Evolutionary conservation across 2,888 invertebrate species (phyloP).

Genomic region (Tetragonisca angustula): DNA sequence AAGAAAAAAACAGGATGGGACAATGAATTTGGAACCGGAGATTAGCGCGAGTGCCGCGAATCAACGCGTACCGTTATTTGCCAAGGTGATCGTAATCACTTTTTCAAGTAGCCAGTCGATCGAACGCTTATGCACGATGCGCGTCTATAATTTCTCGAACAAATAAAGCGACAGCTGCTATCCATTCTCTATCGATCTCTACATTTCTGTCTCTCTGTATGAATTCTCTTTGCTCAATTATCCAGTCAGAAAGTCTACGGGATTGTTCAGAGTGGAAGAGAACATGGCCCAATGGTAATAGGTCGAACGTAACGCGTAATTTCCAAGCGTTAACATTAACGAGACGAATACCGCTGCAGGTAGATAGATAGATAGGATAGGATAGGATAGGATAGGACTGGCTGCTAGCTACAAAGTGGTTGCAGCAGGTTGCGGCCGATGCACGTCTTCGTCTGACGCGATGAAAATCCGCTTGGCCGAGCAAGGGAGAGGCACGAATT

Average conservation of each 20-base stretch:
- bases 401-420: neutral
- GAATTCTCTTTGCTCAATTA: neutral
- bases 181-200: neutral
- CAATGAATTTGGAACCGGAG: constrained; percentile 3
- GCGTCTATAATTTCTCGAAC: neutral
- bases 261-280: neutral
- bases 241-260: neutral
- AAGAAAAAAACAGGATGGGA: neutral
- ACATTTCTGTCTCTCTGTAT: too few species aligned
- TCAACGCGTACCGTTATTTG: neutral
- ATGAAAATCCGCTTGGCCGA: constrained; percentile 63
- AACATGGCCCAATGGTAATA: too few species aligned
- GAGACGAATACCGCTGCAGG: neutral
- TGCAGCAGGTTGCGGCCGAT: constrained; percentile 47
- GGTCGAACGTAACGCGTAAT: constrained; percentile 38
- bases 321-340: constrained; percentile 53
- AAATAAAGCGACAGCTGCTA: neutral
- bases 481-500: constrained; percentile 70
- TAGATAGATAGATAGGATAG: neutral
- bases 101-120: constrained; percentile 5
- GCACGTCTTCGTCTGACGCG: constrained; percentile 53
- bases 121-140: neutral
- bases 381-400: neutral
- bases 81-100: neutral
- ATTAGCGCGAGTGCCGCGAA: neutral